Conservation (phyloP, 92 coral and sea anemone species). For the Siderastrea radians region DNA sequence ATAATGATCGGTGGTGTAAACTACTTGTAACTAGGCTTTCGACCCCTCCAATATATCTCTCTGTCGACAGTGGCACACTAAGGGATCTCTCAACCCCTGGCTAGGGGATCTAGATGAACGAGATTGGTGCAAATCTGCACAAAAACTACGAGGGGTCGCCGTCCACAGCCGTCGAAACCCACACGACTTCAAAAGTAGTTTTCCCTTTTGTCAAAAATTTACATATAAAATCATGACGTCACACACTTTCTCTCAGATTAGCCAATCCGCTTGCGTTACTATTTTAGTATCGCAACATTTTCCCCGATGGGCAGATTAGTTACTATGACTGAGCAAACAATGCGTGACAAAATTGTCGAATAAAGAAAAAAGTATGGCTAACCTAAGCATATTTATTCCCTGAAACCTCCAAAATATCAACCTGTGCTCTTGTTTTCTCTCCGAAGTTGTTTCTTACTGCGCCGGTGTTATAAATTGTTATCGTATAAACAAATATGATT, state of each 20-base stretch:
- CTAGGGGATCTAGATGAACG: conserved; percentile 15
- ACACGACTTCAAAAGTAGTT: conserved; percentile 2
- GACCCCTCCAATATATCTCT: background rate
- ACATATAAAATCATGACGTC: conserved; percentile 36
- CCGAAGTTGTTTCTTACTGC: background rate
- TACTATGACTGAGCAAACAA: background rate
- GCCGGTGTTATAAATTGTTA: no score
- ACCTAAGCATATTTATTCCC: background rate
- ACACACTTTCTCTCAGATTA: background rate
- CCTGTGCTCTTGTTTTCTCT: background rate
- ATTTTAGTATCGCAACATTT: conserved; percentile 1
- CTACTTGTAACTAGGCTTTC: background rate
- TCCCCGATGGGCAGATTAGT: background rate
- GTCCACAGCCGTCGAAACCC: conserved; percentile 11
- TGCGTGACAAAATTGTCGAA: no score
- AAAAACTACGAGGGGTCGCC: conserved; percentile 4
- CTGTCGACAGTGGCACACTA: background rate
- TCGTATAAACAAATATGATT: no score
- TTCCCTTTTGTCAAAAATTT: conserved; percentile 18
- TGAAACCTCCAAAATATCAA: background rate
- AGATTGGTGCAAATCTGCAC: conserved; percentile 11
- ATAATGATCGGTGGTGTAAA: background rate
- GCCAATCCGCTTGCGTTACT: conserved; percentile 32
- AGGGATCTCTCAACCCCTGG: conserved; percentile 13
- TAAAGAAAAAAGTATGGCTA: no score